These are phyloP conservation scores for Philotrypesis tridentata DNA, from an alignment of 1,140 invertebrate genomes.

Conservation along the genomic window DNA sequence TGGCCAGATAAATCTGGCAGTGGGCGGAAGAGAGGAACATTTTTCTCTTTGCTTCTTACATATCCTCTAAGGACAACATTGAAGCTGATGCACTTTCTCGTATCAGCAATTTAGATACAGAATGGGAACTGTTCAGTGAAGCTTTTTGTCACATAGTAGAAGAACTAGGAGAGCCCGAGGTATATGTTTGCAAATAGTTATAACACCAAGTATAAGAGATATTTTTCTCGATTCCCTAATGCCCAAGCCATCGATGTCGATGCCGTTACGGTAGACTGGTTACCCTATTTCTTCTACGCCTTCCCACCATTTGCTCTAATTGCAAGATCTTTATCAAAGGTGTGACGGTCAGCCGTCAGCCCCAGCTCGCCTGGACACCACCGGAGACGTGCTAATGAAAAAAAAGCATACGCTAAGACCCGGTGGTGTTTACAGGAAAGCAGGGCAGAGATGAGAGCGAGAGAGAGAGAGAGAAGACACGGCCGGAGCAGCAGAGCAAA, in stretches of 20 bases:
- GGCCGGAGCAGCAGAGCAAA: no score
- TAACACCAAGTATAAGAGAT: slow-evolving; percentile 54
- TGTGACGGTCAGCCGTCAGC: no score
- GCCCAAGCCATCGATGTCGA: slow-evolving; percentile 52
- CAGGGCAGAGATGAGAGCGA: no score
- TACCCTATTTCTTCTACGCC: not conserved
- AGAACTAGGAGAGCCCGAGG: slow-evolving; percentile 52
- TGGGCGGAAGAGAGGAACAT: slow-evolving; percentile 1
- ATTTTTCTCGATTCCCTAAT: slow-evolving; percentile 54
- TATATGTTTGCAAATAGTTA: slow-evolving; percentile 56
- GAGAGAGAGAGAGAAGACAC: no score
- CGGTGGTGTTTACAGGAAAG: no score
- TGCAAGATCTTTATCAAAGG: no score
- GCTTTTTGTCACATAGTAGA: slow-evolving; percentile 51
- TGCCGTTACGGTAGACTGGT: slow-evolving; percentile 54
- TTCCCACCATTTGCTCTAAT: slow-evolving; percentile 7
- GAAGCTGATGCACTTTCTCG: slow-evolving; percentile 11
- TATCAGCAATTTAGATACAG: slow-evolving; percentile 47
- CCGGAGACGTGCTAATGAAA: no score
- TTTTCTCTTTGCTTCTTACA: slow-evolving; percentile 16
- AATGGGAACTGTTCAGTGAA: slow-evolving; percentile 47
- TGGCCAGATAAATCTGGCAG: slow-evolving; percentile 6
- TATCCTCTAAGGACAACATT: not conserved
- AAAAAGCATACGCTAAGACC: no score
- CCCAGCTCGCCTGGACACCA: no score